Base-by-base conservation (phyloP, 1,140 invertebrate species). In the Tetramorium alpestre region DNA sequence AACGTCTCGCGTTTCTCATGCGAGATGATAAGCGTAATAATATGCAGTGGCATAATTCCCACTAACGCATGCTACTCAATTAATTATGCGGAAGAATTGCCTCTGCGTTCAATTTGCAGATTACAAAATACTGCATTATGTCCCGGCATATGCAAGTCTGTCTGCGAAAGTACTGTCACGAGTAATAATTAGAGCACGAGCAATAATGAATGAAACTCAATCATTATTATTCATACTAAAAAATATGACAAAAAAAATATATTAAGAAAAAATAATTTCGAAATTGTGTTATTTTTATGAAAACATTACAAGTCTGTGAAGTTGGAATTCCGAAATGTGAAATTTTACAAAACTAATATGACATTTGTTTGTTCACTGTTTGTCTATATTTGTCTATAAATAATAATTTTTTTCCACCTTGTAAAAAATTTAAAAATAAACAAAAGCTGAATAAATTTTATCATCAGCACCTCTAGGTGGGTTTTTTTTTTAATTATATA, bases 1-100 rank as follows among this genome's bases (percentile, higher is more conserved):
- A 84, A 41, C 38, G 54, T 73, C 67, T 58, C 38, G 67, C 80
- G 54, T 44, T 60, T 75, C 67, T 73, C 54, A 84, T 84, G 54
- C 80, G 56, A 75, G 25, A 60, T 84, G 51, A 84, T 84, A 84
- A 84, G 69, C 80, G 18, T 84, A 73, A 82, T 82, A 84, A 73
- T 60, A 49, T 44, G 28, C 47, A 69, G 47, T 22, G 58, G 8
- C 69, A 49, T 84, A 84, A 84, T 41, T 81, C 54, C 56, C 16
- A 33, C 80, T 75, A 25, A 73, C 69, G 54, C 54, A 75, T 60
- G 44, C 69, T 73, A 81, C 78, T 70, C 69, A 75, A 84, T 84
- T 84, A 84, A 84, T 84, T 84, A 84, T 62, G 54, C 54, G 54
- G 25, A 73, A 84, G 54, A 84, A 44, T 18, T 22, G 54, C 25